phyloP scores from a whole-genome alignment of 1,140 invertebrate species.

The Drosophila eugracilis region DNA sequence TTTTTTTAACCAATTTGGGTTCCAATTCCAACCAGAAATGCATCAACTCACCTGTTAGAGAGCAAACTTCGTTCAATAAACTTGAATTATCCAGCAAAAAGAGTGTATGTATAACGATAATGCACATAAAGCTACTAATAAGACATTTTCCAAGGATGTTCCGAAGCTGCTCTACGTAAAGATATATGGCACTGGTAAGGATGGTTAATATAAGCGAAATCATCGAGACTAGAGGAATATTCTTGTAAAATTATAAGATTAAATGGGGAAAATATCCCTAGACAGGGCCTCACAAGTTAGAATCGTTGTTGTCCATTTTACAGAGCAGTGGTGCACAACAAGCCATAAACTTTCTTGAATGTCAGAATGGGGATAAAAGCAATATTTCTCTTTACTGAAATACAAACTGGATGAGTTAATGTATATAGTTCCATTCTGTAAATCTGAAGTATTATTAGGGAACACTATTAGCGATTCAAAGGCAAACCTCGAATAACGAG shows the following conservation, averaged over 20 bases:
- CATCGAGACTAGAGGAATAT: neutral
- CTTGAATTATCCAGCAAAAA: neutral
- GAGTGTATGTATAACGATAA: neutral
- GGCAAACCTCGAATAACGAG: neutral
- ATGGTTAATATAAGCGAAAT: neutral
- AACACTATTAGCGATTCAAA: no score
- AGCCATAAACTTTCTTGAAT: neutral
- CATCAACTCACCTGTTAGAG: neutral
- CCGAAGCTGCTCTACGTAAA: neutral
- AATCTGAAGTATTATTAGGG: neutral
- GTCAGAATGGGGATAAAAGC: neutral
- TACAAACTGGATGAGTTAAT: neutral
- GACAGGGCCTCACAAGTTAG: neutral
- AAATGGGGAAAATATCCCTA: neutral
- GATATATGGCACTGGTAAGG: neutral
- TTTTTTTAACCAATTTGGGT: neutral
- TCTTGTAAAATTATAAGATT: neutral
- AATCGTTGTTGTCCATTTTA: rapidly evolving
- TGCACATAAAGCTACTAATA: neutral
- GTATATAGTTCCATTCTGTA: neutral
- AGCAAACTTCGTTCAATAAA: neutral
- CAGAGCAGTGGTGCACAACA: neutral
- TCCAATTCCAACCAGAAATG: no score
- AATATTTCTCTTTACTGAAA: neutral
- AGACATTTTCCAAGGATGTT: neutral